These are phyloP conservation scores for Bovichtus variegatus DNA, from an alignment of 2,797 vertebrate genomes.

Conservation along the genomic window DNA sequence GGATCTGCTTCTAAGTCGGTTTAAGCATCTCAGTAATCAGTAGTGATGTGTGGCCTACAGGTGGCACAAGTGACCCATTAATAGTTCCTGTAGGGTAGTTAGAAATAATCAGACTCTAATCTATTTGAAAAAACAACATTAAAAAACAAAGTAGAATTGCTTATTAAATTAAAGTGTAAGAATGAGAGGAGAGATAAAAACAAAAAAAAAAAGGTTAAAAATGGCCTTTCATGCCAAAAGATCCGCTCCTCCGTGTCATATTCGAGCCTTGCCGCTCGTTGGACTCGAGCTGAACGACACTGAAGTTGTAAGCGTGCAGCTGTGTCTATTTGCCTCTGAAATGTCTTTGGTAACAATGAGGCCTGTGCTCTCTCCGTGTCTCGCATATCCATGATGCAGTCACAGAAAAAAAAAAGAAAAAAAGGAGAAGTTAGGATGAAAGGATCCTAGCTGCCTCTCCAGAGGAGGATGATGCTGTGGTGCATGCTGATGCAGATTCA, in stretches of 20 bases:
- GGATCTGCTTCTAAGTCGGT: background rate
- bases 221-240: no score
- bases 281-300: conserved; percentile 11
- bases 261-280: conserved; percentile 17
- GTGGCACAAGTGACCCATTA: conserved; percentile 40
- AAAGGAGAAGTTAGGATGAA: conserved; percentile 54
- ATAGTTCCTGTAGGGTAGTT: background rate
- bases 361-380: conserved; percentile 35
- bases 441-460: conserved; percentile 65
- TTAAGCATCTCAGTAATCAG: background rate
- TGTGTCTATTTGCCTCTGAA: conserved; percentile 29
- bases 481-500: conserved; percentile 73
- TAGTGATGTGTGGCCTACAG: conserved; percentile 37
- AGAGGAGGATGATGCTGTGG: conserved; percentile 60
- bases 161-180: background rate
- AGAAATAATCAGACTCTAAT: background rate
- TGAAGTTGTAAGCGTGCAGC: conserved; percentile 9
- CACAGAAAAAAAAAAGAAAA: conserved; percentile 19
- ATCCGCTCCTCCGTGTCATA: background rate
- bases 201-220: no score
- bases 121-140: background rate
- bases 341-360: conserved; percentile 44
- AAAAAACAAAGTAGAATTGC: background rate
- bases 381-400: conserved; percentile 56
- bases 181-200: no score